These are phyloP conservation scores for Megatriorchis doriae DNA, from an alignment of 2,113 vertebrate species.

Conservation along the genomic window DNA sequence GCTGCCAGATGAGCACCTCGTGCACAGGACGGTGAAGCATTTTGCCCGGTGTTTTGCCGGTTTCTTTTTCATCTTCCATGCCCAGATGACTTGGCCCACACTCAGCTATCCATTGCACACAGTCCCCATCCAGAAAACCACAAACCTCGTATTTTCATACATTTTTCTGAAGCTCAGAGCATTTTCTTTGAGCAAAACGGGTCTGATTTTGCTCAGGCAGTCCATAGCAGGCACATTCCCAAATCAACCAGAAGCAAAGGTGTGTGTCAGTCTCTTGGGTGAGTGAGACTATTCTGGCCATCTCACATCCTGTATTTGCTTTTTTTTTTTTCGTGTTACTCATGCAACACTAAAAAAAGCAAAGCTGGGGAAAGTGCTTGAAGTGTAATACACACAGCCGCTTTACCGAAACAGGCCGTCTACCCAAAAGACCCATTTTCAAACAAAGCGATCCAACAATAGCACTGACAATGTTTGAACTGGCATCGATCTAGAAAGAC, in stretches of 20 bases:
- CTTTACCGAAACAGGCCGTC: not conserved
- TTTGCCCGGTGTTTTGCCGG: not conserved
- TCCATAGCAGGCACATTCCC: not conserved
- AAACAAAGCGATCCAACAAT: conserved; percentile 51
- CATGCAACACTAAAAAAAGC: not conserved
- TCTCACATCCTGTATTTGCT: not conserved
- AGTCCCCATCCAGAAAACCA: not conserved
- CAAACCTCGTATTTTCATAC: not conserved
- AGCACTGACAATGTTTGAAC: conserved; percentile 49
- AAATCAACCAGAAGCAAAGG: not conserved
- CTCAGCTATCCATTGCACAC: not conserved
- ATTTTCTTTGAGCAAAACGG: not conserved
- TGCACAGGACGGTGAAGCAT: rapidly evolving
- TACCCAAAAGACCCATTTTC: conserved; percentile 33
- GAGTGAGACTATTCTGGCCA: not conserved
- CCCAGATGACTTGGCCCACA: not conserved
- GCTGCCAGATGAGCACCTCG: not conserved
- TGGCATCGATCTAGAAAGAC: conserved; percentile 2
- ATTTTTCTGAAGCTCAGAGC: not conserved
- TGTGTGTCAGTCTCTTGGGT: not conserved
- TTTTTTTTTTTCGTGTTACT: not conserved
- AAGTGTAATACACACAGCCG: not conserved
- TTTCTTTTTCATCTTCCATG: not conserved
- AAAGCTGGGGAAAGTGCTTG: not conserved
- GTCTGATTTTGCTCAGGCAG: not conserved